A percentile compares a stretch with the other conserved stretches of the same genome.
phyloP scores from a whole-genome alignment of 2,113 vertebrate genomes.

The Siniperca knerii region DNA sequence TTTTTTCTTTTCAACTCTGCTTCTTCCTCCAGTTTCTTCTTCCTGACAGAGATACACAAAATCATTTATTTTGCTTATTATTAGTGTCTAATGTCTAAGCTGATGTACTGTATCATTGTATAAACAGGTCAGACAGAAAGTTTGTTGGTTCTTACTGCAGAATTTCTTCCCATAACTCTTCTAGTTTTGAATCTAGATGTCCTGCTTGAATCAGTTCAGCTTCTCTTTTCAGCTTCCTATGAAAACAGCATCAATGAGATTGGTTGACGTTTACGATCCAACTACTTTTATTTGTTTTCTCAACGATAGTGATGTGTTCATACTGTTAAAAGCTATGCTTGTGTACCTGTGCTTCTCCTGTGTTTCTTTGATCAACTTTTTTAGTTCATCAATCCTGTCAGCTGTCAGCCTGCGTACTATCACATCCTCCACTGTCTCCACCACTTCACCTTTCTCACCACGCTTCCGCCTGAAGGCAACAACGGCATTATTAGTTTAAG shows the following conservation, averaged over 20 bases:
- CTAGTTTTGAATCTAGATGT: slow-evolving; percentile 92
- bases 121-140: slow-evolving; percentile 3
- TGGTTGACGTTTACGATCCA: not conserved
- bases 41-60: slow-evolving; percentile 66
- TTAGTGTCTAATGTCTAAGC: not conserved
- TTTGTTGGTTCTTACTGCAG: slow-evolving; percentile 84
- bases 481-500: not conserved
- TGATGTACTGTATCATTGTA: not conserved
- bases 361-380: slow-evolving; percentile 94
- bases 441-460: slow-evolving; percentile 95
- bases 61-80: not conserved
- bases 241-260: slow-evolving; percentile 12
- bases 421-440: slow-evolving; percentile 97
- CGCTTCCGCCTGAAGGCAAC: slow-evolving; percentile 89
- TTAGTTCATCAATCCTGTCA: slow-evolving; percentile 94
- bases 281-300: not conserved
- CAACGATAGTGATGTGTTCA: not conserved
- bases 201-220: slow-evolving; percentile 94
- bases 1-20: slow-evolving; percentile 93
- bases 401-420: slow-evolving; percentile 94
- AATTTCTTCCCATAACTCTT: slow-evolving; percentile 93
- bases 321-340: not conserved
- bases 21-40: slow-evolving; percentile 91
- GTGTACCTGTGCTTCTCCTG: slow-evolving; percentile 94
- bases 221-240: slow-evolving; percentile 93